These are phyloP conservation scores for Sebastes steindachneri DNA, from an alignment of 2,797 vertebrate species.

Conservation along the genomic window DNA sequence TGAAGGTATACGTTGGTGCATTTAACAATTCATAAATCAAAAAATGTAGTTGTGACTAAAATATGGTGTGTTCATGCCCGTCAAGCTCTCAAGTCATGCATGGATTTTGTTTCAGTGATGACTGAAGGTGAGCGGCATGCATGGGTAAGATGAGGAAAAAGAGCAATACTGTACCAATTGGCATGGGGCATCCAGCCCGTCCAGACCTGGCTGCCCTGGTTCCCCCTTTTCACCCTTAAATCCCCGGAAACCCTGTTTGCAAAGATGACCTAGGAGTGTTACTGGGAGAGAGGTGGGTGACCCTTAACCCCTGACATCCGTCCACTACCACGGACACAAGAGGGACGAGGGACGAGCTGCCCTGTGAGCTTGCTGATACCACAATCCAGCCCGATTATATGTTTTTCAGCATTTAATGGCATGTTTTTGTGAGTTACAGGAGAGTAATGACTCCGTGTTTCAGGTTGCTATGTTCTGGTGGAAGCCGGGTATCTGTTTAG, in stretches of 20 bases:
- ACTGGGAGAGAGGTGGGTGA: slow-evolving; percentile 88
- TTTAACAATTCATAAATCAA: background rate
- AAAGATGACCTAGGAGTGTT: slow-evolving; percentile 98
- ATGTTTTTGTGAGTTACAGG: slow-evolving; percentile 10
- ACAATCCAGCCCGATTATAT: slow-evolving; percentile 19
- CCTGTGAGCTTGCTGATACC: slow-evolving; percentile 63
- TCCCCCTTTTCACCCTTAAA: slow-evolving; percentile 99
- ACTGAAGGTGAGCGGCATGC: slow-evolving; percentile 85
- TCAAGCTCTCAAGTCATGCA: slow-evolving; percentile 64
- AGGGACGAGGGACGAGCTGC: slow-evolving; percentile 78
- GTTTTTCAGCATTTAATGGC: background rate
- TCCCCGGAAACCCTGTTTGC: slow-evolving; percentile 99
- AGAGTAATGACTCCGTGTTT: slow-evolving; percentile 1
- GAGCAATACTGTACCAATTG: slow-evolving; percentile 99
- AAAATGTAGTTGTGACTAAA: slow-evolving; percentile 19
- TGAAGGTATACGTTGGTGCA: background rate
- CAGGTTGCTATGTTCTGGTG: background rate
- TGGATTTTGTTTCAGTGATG: slow-evolving; percentile 26
- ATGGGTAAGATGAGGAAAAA: slow-evolving; percentile 91
- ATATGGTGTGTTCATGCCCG: slow-evolving; percentile 34
- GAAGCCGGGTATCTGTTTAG: slow-evolving; percentile 56
- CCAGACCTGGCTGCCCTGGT: slow-evolving; percentile 99
- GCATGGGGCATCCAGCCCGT: slow-evolving; percentile 99
- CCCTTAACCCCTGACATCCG: slow-evolving; percentile 59
- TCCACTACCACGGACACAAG: slow-evolving; percentile 52